Percentiles rank a stretch among this genome's conserved stretches.
Conservation (phyloP, 2,888 invertebrate genomes). For the Leptopilina syphax region DNA sequence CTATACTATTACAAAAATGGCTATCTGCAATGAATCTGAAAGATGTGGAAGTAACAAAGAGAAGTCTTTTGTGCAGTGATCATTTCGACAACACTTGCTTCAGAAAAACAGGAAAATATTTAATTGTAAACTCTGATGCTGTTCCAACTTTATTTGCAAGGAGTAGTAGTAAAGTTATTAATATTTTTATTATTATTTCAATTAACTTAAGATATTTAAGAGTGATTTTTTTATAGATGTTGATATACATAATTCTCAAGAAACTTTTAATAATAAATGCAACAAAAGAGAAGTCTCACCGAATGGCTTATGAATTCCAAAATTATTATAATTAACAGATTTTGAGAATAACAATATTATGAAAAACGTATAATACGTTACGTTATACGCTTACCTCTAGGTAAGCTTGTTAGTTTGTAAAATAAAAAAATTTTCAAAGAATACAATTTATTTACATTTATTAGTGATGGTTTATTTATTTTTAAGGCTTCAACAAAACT, state of each 20-base stretch:
- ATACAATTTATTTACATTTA: too few relatives aligned
- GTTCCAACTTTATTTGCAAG: slow-evolving; percentile 13
- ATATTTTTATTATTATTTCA: not conserved
- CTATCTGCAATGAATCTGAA: not conserved
- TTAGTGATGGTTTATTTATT: too few relatives aligned
- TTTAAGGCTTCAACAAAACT: too few relatives aligned
- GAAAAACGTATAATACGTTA: too few relatives aligned
- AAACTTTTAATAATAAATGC: not conserved
- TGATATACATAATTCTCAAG: not conserved
- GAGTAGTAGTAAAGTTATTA: not conserved
- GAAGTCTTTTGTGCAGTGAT: not conserved
- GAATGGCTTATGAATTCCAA: not conserved
- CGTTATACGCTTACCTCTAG: too few relatives aligned
- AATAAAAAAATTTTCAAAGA: too few relatives aligned
- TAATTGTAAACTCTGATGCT: not conserved
- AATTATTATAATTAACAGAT: not conserved
- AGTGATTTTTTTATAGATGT: not conserved
- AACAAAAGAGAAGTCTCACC: not conserved
- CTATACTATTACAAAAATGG: not conserved
- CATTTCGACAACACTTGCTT: not conserved
- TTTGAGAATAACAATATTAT: too few relatives aligned
- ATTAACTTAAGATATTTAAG: not conserved
- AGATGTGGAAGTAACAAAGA: not conserved
- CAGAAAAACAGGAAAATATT: not conserved
- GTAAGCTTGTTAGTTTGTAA: too few relatives aligned